Evolutionary conservation across 2,888 invertebrate species (phyloP).

Genomic region (Calameuta filiformis): DNA sequence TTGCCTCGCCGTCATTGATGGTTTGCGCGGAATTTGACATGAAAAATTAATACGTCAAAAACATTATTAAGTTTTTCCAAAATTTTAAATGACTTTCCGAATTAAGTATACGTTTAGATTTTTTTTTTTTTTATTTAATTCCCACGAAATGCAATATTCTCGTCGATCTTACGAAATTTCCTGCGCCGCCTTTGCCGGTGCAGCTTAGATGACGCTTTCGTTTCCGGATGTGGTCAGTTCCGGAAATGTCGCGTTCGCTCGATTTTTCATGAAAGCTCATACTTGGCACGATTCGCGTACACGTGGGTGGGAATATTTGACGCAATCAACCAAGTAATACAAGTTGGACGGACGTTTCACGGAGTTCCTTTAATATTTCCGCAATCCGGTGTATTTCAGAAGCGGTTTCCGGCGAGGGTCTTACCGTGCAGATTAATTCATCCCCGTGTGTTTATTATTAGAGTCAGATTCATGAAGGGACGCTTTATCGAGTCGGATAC

Average conservation of each 20-base stretch:
- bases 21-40: slow-evolving; percentile 14
- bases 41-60: neutral
- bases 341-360: slow-evolving; percentile 10
- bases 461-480: neutral
- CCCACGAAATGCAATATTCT: neutral
- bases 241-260: neutral
- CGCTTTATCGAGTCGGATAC: neutral
- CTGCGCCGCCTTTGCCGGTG: neutral
- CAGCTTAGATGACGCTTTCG: neutral
- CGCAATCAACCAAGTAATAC: slow-evolving; percentile 15
- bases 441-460: slow-evolving; percentile 10
- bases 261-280: neutral
- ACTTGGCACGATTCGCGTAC: neutral
- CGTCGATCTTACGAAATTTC: neutral
- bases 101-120: neutral
- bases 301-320: slow-evolving; percentile 13
- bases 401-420: slow-evolving; percentile 27
- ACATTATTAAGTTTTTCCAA: neutral
- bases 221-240: neutral
- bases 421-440: slow-evolving; percentile 24
- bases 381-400: slow-evolving; percentile 24
- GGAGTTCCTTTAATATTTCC: slow-evolving; percentile 30
- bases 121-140: neutral
- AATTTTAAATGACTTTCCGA: neutral
- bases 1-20: slow-evolving; percentile 24